Evolutionary conservation across 2,888 invertebrate species (phyloP).

Genomic region (Hydrotaea diabolus): DNA sequence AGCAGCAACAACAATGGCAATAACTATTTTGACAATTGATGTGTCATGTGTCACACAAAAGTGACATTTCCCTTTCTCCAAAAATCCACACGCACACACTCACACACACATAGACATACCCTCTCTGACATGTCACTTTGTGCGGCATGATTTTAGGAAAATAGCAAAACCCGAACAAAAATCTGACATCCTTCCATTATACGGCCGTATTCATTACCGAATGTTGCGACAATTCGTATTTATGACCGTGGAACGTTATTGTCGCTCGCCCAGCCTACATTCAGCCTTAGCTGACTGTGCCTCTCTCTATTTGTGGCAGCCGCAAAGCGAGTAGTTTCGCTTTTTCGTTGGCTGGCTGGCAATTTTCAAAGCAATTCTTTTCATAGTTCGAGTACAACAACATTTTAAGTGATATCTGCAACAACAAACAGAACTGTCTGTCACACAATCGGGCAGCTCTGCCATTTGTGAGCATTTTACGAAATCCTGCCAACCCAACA

Average conservation of each 20-base stretch:
- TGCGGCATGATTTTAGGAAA: conserved; percentile 49
- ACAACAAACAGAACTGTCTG: conserved; percentile 21
- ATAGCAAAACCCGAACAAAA: conserved; percentile 6
- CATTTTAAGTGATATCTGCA: conserved; percentile 56
- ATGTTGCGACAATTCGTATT: conserved; percentile 22
- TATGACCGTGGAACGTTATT: conserved; percentile 17
- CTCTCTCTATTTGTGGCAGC: background rate
- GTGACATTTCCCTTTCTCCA: conserved; percentile 55
- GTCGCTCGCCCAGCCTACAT: background rate
- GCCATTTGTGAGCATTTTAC: conserved; percentile 50
- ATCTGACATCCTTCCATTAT: conserved; percentile 47
- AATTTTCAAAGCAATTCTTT: conserved; percentile 51
- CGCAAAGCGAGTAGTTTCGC: conserved; percentile 7
- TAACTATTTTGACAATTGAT: conserved; percentile 79
- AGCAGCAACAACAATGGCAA: conserved; percentile 2
- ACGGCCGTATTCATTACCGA: conserved; percentile 9
- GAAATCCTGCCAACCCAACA: conserved; percentile 58
- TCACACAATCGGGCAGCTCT: conserved; percentile 29
- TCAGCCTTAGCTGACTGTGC: background rate
- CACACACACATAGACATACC: conserved; percentile 53
- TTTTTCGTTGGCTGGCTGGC: background rate
- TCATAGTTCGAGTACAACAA: conserved; percentile 60
- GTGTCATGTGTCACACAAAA: conserved; percentile 74
- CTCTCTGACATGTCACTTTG: conserved; percentile 52
- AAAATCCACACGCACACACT: background rate